Evolutionary conservation across 1,140 invertebrate genomes (phyloP).

Genomic region (Chelonus insularis): DNA sequence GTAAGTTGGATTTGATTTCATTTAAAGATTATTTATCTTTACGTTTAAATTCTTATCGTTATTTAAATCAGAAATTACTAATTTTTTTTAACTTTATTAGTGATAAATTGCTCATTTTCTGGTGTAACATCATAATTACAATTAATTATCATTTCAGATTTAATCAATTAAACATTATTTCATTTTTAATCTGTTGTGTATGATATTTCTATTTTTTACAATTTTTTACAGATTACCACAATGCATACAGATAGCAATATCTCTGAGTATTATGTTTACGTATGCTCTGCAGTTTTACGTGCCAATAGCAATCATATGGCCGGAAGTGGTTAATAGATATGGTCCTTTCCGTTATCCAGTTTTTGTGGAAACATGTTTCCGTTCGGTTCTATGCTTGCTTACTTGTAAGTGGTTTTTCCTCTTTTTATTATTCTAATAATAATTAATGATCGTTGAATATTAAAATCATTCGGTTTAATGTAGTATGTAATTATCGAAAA

Average conservation of each 20-base stretch:
- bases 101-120: too few species aligned
- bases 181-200: too few species aligned
- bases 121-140: too few species aligned
- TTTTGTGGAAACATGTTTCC: conserved; percentile 65
- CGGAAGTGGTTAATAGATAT: conserved; percentile 55
- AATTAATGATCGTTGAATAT: background rate
- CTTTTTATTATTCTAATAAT: background rate
- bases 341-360: conserved; percentile 62
- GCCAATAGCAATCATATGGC: conserved; percentile 71
- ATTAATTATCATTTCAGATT: too few species aligned
- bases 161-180: too few species aligned
- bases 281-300: conserved; percentile 90
- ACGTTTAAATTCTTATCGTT: background rate
- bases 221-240: conserved; percentile 65
- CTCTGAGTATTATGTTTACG: conserved; percentile 74
- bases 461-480: too few species aligned
- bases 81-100: conserved; percentile 16
- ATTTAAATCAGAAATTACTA: background rate
- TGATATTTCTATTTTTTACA: too few species aligned
- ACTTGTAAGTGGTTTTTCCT: conserved; percentile 70
- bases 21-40: background rate
- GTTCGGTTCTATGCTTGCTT: conserved; percentile 67
- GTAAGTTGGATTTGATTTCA: conserved; percentile 59
- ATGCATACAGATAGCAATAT: conserved; percentile 69
- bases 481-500: too few species aligned